Percentiles rank a stretch among this genome's conserved stretches.
Evolutionary conservation across 2,797 vertebrate species (phyloP).

Genomic region (Sebastes jordani): DNA sequence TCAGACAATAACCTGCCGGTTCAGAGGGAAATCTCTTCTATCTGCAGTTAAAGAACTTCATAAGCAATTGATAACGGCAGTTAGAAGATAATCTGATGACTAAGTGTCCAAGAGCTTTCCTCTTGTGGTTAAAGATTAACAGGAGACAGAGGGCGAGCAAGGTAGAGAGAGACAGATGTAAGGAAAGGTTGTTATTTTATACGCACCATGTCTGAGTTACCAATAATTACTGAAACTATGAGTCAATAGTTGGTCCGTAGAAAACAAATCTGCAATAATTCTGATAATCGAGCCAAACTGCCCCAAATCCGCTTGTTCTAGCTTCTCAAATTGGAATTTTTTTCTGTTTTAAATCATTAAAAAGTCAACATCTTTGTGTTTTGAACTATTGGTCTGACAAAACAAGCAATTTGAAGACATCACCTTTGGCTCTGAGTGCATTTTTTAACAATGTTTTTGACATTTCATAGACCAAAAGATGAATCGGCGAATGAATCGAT

Average conservation of each 20-base stretch:
- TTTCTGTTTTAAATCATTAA: neutral
- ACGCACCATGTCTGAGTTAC: neutral
- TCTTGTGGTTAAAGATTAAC: slow-evolving; percentile 21
- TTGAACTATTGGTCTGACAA: neutral
- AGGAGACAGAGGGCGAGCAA: neutral
- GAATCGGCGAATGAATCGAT: accelerated
- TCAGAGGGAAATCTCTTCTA: slow-evolving; percentile 15
- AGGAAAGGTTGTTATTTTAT: neutral
- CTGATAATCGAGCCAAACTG: neutral
- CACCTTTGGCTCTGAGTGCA: neutral
- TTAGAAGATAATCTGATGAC: slow-evolving; percentile 31
- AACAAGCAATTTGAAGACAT: too few relatives aligned
- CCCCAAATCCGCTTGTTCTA: neutral
- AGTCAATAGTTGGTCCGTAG: neutral
- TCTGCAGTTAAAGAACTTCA: slow-evolving; percentile 34
- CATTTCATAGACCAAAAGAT: neutral
- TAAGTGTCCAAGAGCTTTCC: slow-evolving; percentile 5
- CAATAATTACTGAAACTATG: neutral
- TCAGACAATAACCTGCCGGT: slow-evolving; percentile 19
- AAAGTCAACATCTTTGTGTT: neutral
- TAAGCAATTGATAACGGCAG: slow-evolving; percentile 18
- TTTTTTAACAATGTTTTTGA: too few relatives aligned
- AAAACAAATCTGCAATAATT: neutral
- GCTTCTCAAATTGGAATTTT: neutral
- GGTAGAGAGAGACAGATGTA: neutral